A percentile compares a stretch with the other conserved stretches of the same genome.
phyloP scores from a whole-genome alignment of 2,888 invertebrate species.

The Trissolcus japonicus region DNA sequence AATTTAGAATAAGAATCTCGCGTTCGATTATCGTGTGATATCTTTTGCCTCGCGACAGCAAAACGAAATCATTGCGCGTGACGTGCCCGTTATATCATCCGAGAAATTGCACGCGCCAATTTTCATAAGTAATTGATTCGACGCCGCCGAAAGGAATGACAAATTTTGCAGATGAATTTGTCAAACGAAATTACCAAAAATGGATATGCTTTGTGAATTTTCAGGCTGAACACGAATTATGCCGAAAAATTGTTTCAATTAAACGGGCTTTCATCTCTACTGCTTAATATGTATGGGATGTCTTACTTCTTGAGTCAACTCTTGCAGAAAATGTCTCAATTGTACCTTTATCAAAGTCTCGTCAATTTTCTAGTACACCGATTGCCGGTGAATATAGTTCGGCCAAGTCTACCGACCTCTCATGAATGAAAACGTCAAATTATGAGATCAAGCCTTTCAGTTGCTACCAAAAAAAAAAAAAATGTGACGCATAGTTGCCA shows the following conservation, averaged over 20 bases:
- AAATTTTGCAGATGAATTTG: conserved; percentile 17
- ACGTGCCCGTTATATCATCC: conserved; percentile 21
- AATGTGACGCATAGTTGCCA: not conserved
- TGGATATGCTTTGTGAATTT: not conserved
- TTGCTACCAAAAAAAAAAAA: conserved; percentile 1
- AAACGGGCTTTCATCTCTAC: conserved; percentile 20
- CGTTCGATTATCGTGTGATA: conserved; percentile 61
- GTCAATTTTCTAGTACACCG: conserved; percentile 27
- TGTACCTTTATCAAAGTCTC: conserved; percentile 33
- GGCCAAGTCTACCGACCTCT: not conserved
- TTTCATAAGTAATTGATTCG: conserved; percentile 20
- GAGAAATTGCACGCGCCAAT: conserved; percentile 14
- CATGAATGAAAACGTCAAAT: conserved; percentile 13
- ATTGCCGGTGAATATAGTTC: not conserved
- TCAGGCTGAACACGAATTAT: too few relatives aligned
- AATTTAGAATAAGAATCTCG: conserved; percentile 69
- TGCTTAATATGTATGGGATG: conserved; percentile 35
- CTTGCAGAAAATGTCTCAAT: conserved; percentile 37
- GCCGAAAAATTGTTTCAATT: conserved; percentile 27
- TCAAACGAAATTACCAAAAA: conserved; percentile 1
- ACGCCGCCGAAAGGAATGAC: not conserved
- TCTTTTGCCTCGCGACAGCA: conserved; percentile 19
- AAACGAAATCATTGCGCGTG: conserved; percentile 39
- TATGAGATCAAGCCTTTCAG: conserved; percentile 23
- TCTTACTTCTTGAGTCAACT: conserved; percentile 22